Evolutionary conservation across 2,888 invertebrate species (phyloP).

Genomic region (Acanthosepion pharaonis): DNA sequence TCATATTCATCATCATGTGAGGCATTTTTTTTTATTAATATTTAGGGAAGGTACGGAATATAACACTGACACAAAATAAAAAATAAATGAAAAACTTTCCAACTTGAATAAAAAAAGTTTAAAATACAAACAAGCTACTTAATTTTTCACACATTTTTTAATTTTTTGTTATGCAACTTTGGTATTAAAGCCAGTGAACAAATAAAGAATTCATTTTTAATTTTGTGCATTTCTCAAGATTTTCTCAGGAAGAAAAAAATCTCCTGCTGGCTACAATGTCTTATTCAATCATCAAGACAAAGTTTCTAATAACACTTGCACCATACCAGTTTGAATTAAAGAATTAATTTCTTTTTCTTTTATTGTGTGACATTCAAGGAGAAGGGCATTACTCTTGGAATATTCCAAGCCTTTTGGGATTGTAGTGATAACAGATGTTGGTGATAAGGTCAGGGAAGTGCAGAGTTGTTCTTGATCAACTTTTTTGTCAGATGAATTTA

Average conservation of each 20-base stretch:
- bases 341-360: not conserved
- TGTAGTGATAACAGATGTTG: not conserved
- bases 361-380: not conserved
- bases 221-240: conserved; percentile 2
- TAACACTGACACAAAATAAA: not conserved
- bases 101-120: not conserved
- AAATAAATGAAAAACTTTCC: not conserved
- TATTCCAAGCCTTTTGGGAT: not conserved
- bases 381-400: not conserved
- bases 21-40: not conserved
- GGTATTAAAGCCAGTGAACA: not conserved
- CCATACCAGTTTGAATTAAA: conserved; percentile 1
- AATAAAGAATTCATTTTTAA: conserved; percentile 22
- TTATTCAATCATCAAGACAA: not conserved
- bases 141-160: not conserved
- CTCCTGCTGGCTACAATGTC: conserved; percentile 33
- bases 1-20: conserved; percentile 13
- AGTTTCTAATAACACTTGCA: not conserved
- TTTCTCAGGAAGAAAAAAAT: not conserved
- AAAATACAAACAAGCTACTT: conserved; percentile 10
- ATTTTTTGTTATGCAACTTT: not conserved
- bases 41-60: not conserved
- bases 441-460: not conserved
- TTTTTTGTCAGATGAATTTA: too few relatives aligned
- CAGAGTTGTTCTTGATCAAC: too few relatives aligned